A percentile compares a stretch with the other conserved stretches of the same genome.
phyloP scores from a whole-genome alignment of 2,888 invertebrate genomes.

The Apamea anceps region DNA sequence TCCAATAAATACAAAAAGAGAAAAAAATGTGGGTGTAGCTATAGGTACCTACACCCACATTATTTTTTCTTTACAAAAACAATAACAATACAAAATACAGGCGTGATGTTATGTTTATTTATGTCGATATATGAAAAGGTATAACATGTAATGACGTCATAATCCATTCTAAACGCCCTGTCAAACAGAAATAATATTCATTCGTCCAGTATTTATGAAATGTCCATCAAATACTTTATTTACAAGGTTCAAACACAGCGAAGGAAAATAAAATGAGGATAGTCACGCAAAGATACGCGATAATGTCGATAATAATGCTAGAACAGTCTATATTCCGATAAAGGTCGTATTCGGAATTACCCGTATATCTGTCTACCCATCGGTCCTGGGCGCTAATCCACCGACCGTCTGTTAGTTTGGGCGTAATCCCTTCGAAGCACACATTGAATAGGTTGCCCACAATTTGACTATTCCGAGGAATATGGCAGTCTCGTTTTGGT shows the following conservation, averaged over 20 bases:
- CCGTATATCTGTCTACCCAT: constrained; percentile 24
- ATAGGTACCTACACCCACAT: not conserved
- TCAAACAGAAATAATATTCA: not conserved
- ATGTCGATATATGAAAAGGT: not conserved
- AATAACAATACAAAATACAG: not conserved
- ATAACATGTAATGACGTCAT: constrained; percentile 10
- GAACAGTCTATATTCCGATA: constrained; percentile 22
- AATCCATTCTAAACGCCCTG: not conserved
- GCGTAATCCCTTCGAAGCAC: constrained; percentile 43
- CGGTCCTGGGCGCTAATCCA: constrained; percentile 48
- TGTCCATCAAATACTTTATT: not conserved
- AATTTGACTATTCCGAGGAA: constrained; percentile 18
- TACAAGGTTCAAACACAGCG: constrained; percentile 25
- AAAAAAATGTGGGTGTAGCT: not conserved
- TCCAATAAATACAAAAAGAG: not conserved
- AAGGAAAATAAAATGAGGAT: constrained; percentile 13
- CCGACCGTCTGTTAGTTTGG: constrained; percentile 55
- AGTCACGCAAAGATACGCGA: constrained; percentile 36
- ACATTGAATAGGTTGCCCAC: constrained; percentile 44
- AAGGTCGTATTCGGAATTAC: constrained; percentile 39
- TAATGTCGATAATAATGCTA: constrained; percentile 1
- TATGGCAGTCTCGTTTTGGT: not conserved
- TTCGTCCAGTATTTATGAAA: constrained; percentile 13
- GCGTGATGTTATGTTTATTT: not conserved
- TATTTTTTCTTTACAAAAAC: no score